A percentile compares a stretch with the other conserved stretches of the same genome.
phyloP scores from a whole-genome alignment of 2,797 vertebrate species.

The Cetoscarus ocellatus region DNA sequence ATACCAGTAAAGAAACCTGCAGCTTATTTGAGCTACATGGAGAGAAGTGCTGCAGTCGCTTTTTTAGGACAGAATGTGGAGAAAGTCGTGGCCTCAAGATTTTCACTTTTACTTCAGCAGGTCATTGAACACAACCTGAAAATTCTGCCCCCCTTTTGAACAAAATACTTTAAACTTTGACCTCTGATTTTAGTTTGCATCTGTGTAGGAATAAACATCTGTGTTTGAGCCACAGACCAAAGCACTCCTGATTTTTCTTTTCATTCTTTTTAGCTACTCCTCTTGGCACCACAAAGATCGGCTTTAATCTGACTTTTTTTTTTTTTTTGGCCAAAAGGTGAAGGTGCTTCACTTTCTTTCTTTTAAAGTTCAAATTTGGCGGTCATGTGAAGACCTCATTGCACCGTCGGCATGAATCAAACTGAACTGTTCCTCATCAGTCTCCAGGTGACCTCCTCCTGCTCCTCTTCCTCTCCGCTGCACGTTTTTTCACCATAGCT shows the following conservation, averaged over 20 bases:
- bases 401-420: background rate
- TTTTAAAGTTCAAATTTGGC: background rate
- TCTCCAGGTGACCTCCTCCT: too few species aligned
- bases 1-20: background rate
- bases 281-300: too few species aligned
- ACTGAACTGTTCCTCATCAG: too few species aligned
- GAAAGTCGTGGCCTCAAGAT: background rate
- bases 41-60: background rate
- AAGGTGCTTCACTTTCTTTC: background rate
- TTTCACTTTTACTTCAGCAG: background rate
- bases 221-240: too few species aligned
- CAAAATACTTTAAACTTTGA: background rate
- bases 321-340: background rate
- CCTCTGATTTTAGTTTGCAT: background rate
- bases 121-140: background rate
- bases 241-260: too few species aligned
- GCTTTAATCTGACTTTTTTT: background rate
- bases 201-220: too few species aligned
- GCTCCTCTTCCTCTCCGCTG: too few species aligned
- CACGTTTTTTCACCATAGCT: background rate
- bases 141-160: background rate
- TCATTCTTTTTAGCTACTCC: too few species aligned
- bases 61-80: background rate
- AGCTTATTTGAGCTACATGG: background rate
- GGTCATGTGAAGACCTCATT: constrained; percentile 1